These are phyloP conservation scores for Cladopsammia gracilis DNA, from an alignment of 64 coral and sea anemone species.

Conservation along the genomic window DNA sequence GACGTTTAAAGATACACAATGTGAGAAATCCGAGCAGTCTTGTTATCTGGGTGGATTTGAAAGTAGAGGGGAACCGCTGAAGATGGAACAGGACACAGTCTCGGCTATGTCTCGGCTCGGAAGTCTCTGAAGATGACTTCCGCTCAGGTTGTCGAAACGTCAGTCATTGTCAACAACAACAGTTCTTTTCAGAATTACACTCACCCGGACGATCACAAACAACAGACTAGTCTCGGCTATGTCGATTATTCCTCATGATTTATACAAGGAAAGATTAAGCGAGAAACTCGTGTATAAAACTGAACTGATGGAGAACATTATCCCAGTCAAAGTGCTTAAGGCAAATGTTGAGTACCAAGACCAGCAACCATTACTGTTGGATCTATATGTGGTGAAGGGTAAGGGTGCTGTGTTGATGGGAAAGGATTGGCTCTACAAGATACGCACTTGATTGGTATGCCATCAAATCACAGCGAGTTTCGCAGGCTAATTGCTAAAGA, in stretches of 20 bases:
- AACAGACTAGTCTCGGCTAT: conserved; percentile 55
- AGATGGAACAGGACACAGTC: conserved; percentile 50
- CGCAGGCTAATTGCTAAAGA: no score
- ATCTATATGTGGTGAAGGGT: no score
- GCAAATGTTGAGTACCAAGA: background rate
- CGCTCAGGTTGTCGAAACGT: no score
- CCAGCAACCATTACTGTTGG: no score
- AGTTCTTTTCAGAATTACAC: no score
- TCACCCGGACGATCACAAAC: no score
- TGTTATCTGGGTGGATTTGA: background rate
- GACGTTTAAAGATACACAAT: background rate
- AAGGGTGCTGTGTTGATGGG: no score
- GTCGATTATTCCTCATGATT: conserved; percentile 20
- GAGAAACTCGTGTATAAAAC: conserved; percentile 18
- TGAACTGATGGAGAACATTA: conserved; percentile 14
- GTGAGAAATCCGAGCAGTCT: background rate
- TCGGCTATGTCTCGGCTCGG: conserved; percentile 66
- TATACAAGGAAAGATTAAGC: conserved; percentile 26
- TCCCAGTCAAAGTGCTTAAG: conserved; percentile 16
- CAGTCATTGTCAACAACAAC: no score
- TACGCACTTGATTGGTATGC: no score
- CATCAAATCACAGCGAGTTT: no score
- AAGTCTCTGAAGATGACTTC: no score
- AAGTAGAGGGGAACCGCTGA: conserved; percentile 15
- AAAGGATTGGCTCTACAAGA: no score